Evolutionary conservation across 2,888 invertebrate species (phyloP).

Genomic region (Morpho deidamia): DNA sequence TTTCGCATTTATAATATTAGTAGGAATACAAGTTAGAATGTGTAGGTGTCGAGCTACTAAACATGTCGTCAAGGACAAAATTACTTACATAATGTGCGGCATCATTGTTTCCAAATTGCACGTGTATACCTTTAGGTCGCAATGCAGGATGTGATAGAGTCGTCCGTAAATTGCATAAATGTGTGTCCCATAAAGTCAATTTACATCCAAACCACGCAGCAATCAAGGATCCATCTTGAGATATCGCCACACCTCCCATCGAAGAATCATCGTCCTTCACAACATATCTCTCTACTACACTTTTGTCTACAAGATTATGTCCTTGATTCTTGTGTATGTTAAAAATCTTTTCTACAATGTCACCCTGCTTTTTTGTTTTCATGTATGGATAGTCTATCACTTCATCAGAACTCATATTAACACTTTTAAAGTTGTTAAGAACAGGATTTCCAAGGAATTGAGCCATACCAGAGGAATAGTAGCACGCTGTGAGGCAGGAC

Average conservation of each 20-base stretch:
- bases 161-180: conserved; percentile 55
- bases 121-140: conserved; percentile 59
- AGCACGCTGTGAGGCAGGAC: conserved; percentile 64
- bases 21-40: too few relatives aligned
- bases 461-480: conserved; percentile 61
- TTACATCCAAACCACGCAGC: conserved; percentile 73
- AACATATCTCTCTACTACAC: conserved; percentile 27
- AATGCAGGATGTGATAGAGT: conserved; percentile 63
- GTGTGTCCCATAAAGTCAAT: conserved; percentile 67
- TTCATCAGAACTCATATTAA: conserved; percentile 26
- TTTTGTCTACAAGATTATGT: conserved; percentile 27
- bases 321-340: conserved; percentile 53
- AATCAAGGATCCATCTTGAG: conserved; percentile 68
- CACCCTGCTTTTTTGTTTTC: conserved; percentile 35
- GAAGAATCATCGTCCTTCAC: conserved; percentile 40
- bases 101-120: conserved; percentile 62
- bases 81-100: conserved; percentile 65
- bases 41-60: neutral
- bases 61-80: neutral
- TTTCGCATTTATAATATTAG: too few relatives aligned
- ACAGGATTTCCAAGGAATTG: conserved; percentile 50
- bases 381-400: conserved; percentile 40
- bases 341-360: conserved; percentile 48
- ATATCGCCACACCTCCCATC: conserved; percentile 67
- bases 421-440: conserved; percentile 52